phyloP scores from a whole-genome alignment of 2,113 vertebrate species.

The Columba livia region DNA sequence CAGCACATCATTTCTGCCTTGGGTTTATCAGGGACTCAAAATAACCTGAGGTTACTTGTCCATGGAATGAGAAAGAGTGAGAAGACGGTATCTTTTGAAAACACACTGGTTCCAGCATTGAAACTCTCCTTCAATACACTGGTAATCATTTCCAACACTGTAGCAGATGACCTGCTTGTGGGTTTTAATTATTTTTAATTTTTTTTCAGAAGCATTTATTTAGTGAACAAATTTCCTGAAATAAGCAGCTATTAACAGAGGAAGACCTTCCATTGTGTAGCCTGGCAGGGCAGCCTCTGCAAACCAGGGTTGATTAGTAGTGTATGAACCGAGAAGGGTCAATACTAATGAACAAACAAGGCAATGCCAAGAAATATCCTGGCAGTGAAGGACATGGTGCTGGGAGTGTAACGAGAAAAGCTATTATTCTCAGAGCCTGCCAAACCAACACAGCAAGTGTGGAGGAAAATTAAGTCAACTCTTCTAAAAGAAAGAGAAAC shows the following conservation, averaged over 20 bases:
- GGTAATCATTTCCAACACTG: neutral
- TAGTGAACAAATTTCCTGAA: neutral
- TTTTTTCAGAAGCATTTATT: neutral
- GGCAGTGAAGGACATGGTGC: slow-evolving; percentile 41
- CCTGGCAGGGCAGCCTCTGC: neutral
- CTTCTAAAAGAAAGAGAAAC: slow-evolving; percentile 37
- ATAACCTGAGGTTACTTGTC: neutral
- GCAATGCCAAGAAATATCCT: slow-evolving; percentile 56
- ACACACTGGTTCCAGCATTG: neutral
- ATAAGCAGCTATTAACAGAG: slow-evolving; percentile 1
- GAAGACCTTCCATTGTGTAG: neutral
- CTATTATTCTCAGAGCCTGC: slow-evolving; percentile 35
- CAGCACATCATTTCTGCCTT: neutral
- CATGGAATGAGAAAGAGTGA: neutral
- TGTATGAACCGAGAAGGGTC: neutral
- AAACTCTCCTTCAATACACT: neutral
- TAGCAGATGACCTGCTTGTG: neutral
- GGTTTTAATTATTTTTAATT: neutral
- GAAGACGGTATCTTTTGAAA: neutral
- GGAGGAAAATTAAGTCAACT: slow-evolving; percentile 39
- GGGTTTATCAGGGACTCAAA: neutral
- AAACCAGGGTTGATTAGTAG: neutral
- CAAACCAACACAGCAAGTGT: slow-evolving; percentile 29
- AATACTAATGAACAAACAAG: slow-evolving; percentile 50
- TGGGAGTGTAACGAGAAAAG: slow-evolving; percentile 50